Conservation (phyloP, 2,113 vertebrate genomes). For the Callorhinus ursinus region DNA sequence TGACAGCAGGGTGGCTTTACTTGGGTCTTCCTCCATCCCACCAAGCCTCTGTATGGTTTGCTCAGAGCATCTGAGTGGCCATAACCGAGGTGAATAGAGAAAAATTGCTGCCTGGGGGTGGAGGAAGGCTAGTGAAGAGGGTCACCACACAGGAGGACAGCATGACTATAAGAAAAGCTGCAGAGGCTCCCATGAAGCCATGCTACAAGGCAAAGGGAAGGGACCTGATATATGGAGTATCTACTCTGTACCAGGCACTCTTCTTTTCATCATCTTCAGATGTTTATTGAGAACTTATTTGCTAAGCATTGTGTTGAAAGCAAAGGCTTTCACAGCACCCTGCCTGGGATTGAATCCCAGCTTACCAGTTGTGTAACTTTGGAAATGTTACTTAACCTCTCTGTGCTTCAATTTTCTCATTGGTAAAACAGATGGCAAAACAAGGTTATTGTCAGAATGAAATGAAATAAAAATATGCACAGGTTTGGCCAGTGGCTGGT, state of each 20-base stretch:
- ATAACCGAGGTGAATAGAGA: neutral
- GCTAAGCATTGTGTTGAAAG: neutral
- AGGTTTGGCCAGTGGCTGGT: neutral
- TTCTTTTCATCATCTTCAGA: neutral
- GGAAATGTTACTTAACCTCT: neutral
- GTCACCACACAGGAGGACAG: neutral
- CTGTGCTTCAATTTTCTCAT: neutral
- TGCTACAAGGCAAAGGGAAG: neutral
- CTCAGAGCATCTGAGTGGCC: slow-evolving; percentile 10
- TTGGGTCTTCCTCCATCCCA: neutral
- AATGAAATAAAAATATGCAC: slow-evolving; percentile 20
- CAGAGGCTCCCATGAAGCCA: neutral
- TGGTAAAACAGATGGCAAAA: neutral
- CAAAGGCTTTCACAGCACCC: neutral
- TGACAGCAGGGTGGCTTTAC: neutral
- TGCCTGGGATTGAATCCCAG: neutral
- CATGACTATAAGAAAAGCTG: neutral
- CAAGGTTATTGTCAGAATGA: neutral
- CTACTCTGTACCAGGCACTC: neutral
- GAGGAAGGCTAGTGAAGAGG: neutral
- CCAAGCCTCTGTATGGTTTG: neutral
- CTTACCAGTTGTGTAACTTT: neutral
- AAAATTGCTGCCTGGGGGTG: neutral
- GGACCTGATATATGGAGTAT: neutral
- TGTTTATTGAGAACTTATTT: neutral